phyloP scores from a whole-genome alignment of 2,888 invertebrate species.

The Pharmacophagus antenor region DNA sequence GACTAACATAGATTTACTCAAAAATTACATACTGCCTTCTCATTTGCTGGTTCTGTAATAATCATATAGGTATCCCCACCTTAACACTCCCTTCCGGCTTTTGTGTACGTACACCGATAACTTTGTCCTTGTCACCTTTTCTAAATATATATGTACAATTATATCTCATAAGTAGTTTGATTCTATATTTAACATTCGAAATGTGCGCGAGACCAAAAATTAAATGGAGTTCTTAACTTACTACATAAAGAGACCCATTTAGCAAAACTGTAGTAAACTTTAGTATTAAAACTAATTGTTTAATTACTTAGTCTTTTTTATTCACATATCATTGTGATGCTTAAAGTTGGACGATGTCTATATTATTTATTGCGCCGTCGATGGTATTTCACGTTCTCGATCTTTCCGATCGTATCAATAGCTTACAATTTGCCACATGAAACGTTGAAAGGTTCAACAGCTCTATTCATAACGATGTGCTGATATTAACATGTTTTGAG shows the following conservation, averaged over 20 bases:
- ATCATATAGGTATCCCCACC: neutral
- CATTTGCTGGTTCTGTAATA: neutral
- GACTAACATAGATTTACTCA: neutral
- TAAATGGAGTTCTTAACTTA: no score
- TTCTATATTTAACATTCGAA: neutral
- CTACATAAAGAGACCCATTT: no score
- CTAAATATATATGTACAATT: no score
- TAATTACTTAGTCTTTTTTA: neutral
- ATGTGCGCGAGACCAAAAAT: no score
- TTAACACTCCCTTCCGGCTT: neutral
- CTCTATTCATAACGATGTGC: conserved; percentile 26
- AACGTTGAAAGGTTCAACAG: conserved; percentile 27
- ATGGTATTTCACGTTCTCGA: conserved; percentile 62
- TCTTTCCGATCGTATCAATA: conserved; percentile 44
- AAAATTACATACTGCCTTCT: neutral
- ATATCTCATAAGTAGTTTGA: no score
- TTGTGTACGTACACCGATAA: neutral
- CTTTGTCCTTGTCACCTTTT: neutral
- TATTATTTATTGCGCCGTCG: conserved; percentile 38
- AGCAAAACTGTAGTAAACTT: no score
- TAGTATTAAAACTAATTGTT: no score
- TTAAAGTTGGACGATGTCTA: conserved; percentile 38
- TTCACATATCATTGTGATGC: conserved; percentile 3
- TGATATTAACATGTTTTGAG: conserved; percentile 17
- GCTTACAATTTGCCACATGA: conserved; percentile 31